These are phyloP conservation scores for Tribolium freemani DNA, from an alignment of 2,888 invertebrate genomes.

Conservation along the genomic window DNA sequence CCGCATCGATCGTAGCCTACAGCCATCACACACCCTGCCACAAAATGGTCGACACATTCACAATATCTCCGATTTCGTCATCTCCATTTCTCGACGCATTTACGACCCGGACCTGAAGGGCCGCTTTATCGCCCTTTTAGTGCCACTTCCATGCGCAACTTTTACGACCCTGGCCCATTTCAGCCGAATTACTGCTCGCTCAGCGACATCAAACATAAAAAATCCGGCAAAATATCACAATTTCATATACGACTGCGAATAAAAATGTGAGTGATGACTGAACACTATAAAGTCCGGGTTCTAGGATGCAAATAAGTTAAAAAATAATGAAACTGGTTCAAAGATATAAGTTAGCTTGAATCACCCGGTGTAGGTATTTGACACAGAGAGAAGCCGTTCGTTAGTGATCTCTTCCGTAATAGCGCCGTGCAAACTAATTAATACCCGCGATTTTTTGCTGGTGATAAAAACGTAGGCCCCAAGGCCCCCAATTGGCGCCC, in stretches of 20 bases:
- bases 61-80: constrained; percentile 51
- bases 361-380: too few species aligned
- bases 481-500: constrained; percentile 12
- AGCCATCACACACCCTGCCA: constrained; percentile 50
- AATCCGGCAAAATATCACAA: not conserved
- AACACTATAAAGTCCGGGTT: too few species aligned
- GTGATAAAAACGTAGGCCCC: not conserved
- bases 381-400: not conserved
- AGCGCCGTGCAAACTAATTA: not conserved
- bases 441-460: not conserved
- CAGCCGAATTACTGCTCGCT: not conserved
- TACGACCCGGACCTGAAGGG: constrained; percentile 27
- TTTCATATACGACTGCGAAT: not conserved
- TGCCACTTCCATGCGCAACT: not conserved
- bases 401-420: not conserved
- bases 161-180: not conserved
- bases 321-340: too few species aligned
- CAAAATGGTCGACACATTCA: constrained; percentile 57
- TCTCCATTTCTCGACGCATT: constrained; percentile 16
- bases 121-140: constrained; percentile 8
- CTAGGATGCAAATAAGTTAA: too few species aligned
- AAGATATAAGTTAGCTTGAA: too few species aligned
- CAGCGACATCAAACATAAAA: not conserved
- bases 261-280: not conserved
- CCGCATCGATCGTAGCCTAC: constrained; percentile 62